Conservation (phyloP, 2,113 vertebrate species). For the Dascyllus trimaculatus region DNA sequence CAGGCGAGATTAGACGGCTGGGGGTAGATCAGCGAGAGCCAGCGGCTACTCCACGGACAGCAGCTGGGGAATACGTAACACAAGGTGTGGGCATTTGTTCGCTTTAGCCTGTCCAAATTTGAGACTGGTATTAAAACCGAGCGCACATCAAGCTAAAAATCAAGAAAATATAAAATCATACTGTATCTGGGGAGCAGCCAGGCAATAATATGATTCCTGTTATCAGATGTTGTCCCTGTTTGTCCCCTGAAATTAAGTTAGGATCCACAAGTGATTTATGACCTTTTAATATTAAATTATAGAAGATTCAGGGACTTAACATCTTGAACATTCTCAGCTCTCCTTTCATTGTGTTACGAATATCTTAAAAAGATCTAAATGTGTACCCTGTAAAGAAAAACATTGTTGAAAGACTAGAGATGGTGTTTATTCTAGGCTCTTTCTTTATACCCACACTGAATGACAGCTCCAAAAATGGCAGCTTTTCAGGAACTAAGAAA, state of each 20-base stretch:
- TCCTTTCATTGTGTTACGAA: neutral
- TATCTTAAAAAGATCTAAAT: neutral
- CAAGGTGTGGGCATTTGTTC: constrained; percentile 32
- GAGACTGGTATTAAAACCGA: neutral
- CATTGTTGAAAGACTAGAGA: neutral
- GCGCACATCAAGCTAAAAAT: neutral
- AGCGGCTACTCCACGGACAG: constrained; percentile 19
- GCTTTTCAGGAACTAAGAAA: constrained; percentile 25
- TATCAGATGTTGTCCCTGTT: no score
- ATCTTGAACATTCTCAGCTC: neutral
- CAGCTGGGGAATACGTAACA: constrained; percentile 38
- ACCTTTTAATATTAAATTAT: no score
- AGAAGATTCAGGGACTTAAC: neutral
- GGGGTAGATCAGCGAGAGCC: constrained; percentile 45
- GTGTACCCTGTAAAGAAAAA: neutral
- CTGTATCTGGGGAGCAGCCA: no score
- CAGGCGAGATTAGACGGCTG: constrained; percentile 79
- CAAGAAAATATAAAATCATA: neutral
- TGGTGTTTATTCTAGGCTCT: neutral
- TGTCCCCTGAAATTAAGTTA: no score
- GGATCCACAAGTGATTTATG: no score
- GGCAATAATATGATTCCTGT: no score
- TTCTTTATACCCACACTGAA: neutral
- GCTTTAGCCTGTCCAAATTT: neutral
- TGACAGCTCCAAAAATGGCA: constrained; percentile 28